Evolutionary conservation across 35 echinoderm and acorn worm species (phyloP).

Genomic region (Ptychodera flava): DNA sequence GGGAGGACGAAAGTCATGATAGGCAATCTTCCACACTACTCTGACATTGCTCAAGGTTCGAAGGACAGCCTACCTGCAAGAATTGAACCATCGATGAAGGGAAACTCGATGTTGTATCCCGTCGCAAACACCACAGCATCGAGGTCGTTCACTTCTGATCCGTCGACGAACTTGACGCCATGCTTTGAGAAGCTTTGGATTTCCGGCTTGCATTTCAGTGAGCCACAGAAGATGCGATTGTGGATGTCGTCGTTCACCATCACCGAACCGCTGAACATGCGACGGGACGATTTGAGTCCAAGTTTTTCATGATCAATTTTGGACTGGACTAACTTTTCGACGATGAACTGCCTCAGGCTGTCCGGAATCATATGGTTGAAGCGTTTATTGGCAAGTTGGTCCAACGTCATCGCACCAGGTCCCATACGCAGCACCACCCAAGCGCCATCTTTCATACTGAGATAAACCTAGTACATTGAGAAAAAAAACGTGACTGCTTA

Average conservation of each 20-base stretch:
- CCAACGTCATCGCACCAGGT: constrained; percentile 23
- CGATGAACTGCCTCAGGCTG: neutral
- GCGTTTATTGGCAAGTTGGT: constrained; percentile 35
- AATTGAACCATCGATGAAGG: constrained; percentile 33
- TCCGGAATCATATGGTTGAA: constrained; percentile 2
- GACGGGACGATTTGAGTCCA: constrained; percentile 5
- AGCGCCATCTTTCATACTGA: constrained; percentile 46
- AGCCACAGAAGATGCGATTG: constrained; percentile 28
- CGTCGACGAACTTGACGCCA: constrained; percentile 39
- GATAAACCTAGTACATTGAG: constrained; percentile 19
- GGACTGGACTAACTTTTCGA: neutral
- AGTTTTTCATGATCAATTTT: constrained; percentile 27
- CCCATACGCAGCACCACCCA: constrained; percentile 50
- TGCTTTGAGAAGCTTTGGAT: constrained; percentile 24
- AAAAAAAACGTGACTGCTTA: neutral
- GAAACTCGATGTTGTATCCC: constrained; percentile 39
- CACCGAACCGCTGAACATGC: neutral
- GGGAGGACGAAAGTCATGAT: neutral
- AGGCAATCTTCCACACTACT: too few relatives aligned
- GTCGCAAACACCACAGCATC: constrained; percentile 56
- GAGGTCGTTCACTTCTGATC: constrained; percentile 18
- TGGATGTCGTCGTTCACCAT: constrained; percentile 44
- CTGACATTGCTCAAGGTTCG: too few relatives aligned
- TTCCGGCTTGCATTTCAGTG: constrained; percentile 17
- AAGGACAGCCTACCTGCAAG: constrained; percentile 51